A percentile compares a stretch with the other conserved stretches of the same genome.
Evolutionary conservation across 2,113 vertebrate genomes (phyloP).

Genomic region (Dryoscopus gambensis): DNA sequence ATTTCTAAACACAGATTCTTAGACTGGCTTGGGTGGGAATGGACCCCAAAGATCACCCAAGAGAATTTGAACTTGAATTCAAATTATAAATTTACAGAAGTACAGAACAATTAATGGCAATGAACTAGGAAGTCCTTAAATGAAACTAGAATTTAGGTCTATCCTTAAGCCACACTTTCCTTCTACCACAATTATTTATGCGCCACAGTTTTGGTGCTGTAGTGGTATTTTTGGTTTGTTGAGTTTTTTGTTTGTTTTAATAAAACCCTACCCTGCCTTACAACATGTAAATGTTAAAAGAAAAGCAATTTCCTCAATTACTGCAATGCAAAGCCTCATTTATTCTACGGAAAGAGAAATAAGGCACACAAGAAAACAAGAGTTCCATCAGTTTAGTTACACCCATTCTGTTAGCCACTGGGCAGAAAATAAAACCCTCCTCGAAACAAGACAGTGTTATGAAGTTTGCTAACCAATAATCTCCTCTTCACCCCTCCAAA

Average conservation of each 20-base stretch:
- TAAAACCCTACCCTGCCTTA: not conserved
- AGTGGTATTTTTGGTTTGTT: not conserved
- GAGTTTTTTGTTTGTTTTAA: not conserved
- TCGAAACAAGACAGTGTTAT: not conserved
- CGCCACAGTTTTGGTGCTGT: not conserved
- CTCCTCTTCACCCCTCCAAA: not conserved
- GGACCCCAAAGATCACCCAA: not conserved
- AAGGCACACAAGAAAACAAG: not conserved
- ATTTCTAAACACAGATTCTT: not conserved
- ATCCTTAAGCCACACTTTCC: not conserved
- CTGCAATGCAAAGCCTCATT: not conserved
- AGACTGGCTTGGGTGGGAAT: not conserved
- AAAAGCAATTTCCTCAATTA: not conserved
- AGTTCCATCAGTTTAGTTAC: not conserved
- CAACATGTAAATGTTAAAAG: not conserved
- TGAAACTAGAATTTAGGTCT: not conserved
- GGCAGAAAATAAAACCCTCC: not conserved
- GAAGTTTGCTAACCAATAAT: not conserved
- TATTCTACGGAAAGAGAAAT: not conserved
- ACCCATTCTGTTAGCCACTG: not conserved
- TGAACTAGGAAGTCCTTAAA: not conserved
- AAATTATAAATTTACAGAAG: not conserved
- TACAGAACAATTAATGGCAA: not conserved
- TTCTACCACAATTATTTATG: not conserved
- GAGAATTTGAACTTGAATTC: not conserved